Conservation (phyloP, 30 jellyfish, hydroid and myxozoan species). For the Catostylus mosaicus region DNA sequence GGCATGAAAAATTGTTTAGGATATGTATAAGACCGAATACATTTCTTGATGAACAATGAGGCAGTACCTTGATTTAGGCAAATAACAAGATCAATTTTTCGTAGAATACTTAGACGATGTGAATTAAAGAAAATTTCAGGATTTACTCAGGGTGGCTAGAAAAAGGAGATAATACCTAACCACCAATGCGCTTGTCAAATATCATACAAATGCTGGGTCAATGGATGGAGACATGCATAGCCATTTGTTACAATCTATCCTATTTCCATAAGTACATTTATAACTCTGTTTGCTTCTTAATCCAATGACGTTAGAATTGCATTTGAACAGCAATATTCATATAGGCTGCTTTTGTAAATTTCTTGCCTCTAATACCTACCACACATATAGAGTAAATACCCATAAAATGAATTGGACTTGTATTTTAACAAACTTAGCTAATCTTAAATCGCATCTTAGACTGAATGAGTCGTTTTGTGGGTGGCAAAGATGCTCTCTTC, state of each 20-base stretch:
- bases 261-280: neutral
- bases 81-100: no score
- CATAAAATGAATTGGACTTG: neutral
- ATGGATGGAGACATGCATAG: neutral
- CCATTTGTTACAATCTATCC: neutral
- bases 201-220: neutral
- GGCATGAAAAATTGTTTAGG: no score
- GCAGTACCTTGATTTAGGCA: no score
- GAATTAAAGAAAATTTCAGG: no score
- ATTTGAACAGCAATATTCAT: neutral
- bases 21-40: no score
- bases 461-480: neutral
- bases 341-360: neutral
- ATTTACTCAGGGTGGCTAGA: no score
- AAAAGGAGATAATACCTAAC: no score
- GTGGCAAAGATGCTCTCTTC: neutral
- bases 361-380: neutral
- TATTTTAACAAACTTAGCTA: neutral
- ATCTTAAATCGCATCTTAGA: neutral
- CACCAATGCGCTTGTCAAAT: no score
- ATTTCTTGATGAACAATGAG: no score
- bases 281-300: neutral
- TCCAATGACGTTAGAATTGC: neutral
- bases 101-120: no score
- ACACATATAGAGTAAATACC: neutral